phyloP scores from a whole-genome alignment of 2,888 invertebrate genomes.

The Taphrorychus bicolor region DNA sequence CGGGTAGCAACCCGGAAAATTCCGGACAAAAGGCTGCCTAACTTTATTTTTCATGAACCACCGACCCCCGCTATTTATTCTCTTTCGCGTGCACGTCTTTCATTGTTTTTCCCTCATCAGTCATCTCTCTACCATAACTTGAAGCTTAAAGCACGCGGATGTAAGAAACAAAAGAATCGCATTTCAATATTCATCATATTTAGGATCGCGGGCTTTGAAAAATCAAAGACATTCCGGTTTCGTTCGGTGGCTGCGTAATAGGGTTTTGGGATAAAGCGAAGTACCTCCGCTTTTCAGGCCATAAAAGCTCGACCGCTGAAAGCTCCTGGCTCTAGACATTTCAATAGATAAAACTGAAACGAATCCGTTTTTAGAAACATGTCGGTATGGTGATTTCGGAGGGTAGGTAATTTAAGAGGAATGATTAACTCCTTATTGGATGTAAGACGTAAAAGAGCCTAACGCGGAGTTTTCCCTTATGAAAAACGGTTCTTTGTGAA shows the following conservation, averaged over 20 bases:
- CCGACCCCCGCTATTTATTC: not conserved
- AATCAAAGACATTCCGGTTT: slow-evolving; percentile 1
- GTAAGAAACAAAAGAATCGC: not conserved
- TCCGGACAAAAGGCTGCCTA: slow-evolving; percentile 5
- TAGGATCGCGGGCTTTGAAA: not conserved
- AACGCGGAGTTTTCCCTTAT: too few relatives aligned
- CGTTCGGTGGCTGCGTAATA: slow-evolving; percentile 6
- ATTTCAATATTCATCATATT: not conserved
- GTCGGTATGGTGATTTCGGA: not conserved
- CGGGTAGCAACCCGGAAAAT: not conserved
- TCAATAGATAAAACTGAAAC: slow-evolving; percentile 20
- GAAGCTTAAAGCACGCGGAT: not conserved
- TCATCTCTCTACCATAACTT: too few relatives aligned
- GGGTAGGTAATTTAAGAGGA: too few relatives aligned
- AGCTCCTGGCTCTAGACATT: slow-evolving; percentile 8
- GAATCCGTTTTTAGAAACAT: slow-evolving; percentile 1
- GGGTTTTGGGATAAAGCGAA: slow-evolving; percentile 12
- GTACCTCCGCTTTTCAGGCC: slow-evolving; percentile 7
- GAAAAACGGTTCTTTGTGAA: too few relatives aligned
- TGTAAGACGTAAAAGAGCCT: too few relatives aligned
- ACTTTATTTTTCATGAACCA: not conserved
- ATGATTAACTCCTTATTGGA: too few relatives aligned
- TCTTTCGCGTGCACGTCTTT: too few relatives aligned
- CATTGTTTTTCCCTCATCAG: too few relatives aligned
- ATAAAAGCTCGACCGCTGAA: slow-evolving; percentile 25